Evolutionary conservation across 2,888 invertebrate species (phyloP), one percentile per base, ranked within the genome.

Genomic region (Cryptophagus acutangulus): DNA sequence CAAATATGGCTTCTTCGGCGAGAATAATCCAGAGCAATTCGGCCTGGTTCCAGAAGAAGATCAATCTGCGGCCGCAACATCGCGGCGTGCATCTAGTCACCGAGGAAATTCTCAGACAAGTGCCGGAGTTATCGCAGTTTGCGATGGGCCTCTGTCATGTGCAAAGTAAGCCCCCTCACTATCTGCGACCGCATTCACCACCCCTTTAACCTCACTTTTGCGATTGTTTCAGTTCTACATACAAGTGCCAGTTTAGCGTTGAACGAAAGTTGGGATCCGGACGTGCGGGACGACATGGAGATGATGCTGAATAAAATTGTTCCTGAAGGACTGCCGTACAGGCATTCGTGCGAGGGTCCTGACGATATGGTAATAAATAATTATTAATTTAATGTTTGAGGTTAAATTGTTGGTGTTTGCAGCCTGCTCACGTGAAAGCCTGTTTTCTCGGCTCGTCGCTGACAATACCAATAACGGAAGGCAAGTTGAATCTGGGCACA

Each of bases 221-320:
- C 35, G 43, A 40, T 60, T 67, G 58, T 79, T 81, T 62, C 78
- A 95, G 95, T 96, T 73, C 83, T 95, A 74, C 95, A 95, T 76
- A 96, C 95, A 66, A 95, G 94, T 65, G 95, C 95, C 69, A 95
- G 94, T 77, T 80, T 96, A 71, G 91, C 93, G 59, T 78, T 95
- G 70, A 95, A 95, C 73, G 95, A 95, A 78, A 94, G 93, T 74
- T 95, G 94, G 94, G 95, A 95, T 76, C 93, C 93, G 52, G 91
- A 92, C 73, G 94, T 94, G 58, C 81, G 93, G 74, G 92, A 92
- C 70, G 96, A 96, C 71, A 95, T 95, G 92, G 95, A 96, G 76
- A 95, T 94, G 92, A 93, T 96, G 91, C 80, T 96, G 72, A 95
- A 95, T 75, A 93, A 92, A 82, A 89, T 96, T 73, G 91, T 96